Base-by-base conservation (phyloP, 2,113 vertebrate species). In the Poeciliopsis retropinna region DNA sequence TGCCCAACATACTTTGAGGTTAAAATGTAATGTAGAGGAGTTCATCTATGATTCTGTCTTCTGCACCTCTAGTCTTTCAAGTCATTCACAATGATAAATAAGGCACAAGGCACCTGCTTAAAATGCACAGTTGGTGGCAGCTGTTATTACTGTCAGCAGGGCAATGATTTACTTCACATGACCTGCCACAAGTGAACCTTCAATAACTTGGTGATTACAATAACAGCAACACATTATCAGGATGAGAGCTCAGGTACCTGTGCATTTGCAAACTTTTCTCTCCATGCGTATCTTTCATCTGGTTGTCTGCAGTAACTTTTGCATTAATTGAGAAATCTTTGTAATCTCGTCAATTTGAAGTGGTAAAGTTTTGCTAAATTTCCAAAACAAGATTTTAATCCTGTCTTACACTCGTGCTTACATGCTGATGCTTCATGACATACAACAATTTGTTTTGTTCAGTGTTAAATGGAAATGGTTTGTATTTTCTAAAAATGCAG, bases 11-110 rank as follows among this genome's bases (percentile, higher is more conserved):
- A 13, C 57, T 78, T 51, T 78, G 34, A 75, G 44, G 44, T 19
- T n/a, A 60, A 73, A 27, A 63, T 69, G 66, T 22, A 47, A 57
- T 69, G 30, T 51, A 60, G 2, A 69, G 0, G 75, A 61, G 25
- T 74, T 14, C 1, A n/a, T 17, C 63, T 66, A 25, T 68, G 22
- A 66, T 13, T 27, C 32, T 61, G 69, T 25, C 1, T 12, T 34
- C 22, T 30, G 31, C 19, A 60, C 65, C 57, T 57, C 72, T 39
- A 61, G 29, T 27, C 34, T 34, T 72, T 73, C 15, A 64, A 19
- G n/a, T 60, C 8, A 39, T 39, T 65, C 19, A 66, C 30, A 13
- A 44, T 12, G 17, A 31, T 54, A 37, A 72, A 39, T 13, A 6
- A 8, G 9, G 60, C 15, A 75, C 32, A 76, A 72, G 68, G 0